Evolutionary conservation across 1,140 invertebrate genomes (phyloP).

Genomic region (Lethocerus indicus): DNA sequence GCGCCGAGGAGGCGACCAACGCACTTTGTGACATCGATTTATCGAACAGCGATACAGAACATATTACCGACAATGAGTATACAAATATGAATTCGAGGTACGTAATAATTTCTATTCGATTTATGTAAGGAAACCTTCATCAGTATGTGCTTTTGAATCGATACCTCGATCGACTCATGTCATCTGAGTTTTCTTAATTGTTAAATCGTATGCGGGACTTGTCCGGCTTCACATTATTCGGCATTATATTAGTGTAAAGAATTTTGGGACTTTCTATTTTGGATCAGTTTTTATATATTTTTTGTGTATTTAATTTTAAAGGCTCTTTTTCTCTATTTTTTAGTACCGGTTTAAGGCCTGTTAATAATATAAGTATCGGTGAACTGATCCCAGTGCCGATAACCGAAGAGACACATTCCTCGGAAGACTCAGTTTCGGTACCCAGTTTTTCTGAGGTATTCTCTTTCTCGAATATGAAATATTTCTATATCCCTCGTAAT

Average conservation of each 20-base stretch:
- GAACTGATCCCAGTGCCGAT: conserved; percentile 30
- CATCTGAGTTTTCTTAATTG: too few relatives aligned
- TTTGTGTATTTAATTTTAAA: not conserved
- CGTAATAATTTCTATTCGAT: too few relatives aligned
- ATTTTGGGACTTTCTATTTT: not conserved
- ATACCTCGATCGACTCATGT: too few relatives aligned
- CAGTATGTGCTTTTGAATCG: too few relatives aligned
- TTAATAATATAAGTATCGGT: conserved; percentile 27
- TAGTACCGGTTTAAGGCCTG: conserved; percentile 25
- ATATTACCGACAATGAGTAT: too few relatives aligned
- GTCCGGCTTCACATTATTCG: too few relatives aligned
- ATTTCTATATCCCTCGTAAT: too few relatives aligned
- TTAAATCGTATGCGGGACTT: too few relatives aligned
- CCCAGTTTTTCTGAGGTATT: conserved; percentile 24
- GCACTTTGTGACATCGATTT: conserved; percentile 2
- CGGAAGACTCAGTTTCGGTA: conserved; percentile 26
- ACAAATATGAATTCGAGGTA: too few relatives aligned
- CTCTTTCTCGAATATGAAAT: too few relatives aligned
- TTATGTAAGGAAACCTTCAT: too few relatives aligned
- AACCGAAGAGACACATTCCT: conserved; percentile 22
- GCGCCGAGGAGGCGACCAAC: conserved; percentile 14
- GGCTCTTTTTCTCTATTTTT: not conserved
- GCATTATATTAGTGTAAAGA: not conserved
- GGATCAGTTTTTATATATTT: not conserved
- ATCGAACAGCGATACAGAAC: conserved; percentile 13